Conservation (phyloP, 2,797 vertebrate genomes). For the Sebastes matsubarae region DNA sequence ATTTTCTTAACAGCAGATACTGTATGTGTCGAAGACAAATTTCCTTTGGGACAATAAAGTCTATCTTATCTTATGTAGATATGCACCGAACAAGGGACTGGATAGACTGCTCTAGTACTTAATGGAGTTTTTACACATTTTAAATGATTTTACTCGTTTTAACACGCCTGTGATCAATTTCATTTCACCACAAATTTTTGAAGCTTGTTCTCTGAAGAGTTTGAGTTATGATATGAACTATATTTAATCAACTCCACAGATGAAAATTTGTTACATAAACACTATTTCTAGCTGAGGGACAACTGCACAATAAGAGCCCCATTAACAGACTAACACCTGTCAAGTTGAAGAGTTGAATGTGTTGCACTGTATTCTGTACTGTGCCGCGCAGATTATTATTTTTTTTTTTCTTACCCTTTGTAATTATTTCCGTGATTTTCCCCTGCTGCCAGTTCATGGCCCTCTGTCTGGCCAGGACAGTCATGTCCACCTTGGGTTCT, state of each 20-base stretch:
- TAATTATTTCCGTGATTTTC: conserved; percentile 52
- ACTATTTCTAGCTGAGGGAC: background rate
- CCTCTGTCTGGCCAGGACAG: conserved; percentile 61
- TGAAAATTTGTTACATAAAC: background rate
- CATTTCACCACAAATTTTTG: background rate
- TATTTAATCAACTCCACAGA: background rate
- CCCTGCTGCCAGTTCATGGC: conserved; percentile 62
- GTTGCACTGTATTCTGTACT: background rate
- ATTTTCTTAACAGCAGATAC: background rate
- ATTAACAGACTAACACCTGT: background rate
- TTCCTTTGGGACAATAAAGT: background rate
- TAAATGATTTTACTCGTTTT: background rate
- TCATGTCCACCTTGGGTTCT: conserved; percentile 43
- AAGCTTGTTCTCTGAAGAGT: background rate
- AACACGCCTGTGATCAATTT: background rate
- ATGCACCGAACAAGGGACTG: background rate
- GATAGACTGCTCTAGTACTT: background rate
- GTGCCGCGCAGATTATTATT: background rate
- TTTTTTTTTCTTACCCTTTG: conserved; percentile 49
- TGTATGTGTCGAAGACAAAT: background rate
- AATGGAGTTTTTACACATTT: background rate
- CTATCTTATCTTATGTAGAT: background rate
- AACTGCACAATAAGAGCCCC: background rate
- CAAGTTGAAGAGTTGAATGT: background rate
- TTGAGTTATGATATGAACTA: background rate